phyloP scores from a whole-genome alignment of 1,140 invertebrate genomes.

The Bombus difficillimus region DNA sequence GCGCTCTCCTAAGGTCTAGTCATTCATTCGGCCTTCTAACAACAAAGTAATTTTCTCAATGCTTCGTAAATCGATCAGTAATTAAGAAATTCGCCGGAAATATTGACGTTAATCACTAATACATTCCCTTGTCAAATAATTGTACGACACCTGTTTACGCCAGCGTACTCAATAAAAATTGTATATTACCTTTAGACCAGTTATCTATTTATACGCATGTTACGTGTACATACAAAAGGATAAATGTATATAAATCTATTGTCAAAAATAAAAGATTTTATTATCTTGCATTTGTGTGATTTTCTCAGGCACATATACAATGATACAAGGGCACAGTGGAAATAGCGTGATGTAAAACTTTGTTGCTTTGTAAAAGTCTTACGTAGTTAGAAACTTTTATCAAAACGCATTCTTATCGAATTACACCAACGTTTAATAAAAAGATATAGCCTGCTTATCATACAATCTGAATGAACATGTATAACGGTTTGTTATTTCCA shows the following conservation, averaged over 20 bases:
- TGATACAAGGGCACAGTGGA: too few relatives aligned
- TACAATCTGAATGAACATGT: background rate
- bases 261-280: constrained; percentile 13
- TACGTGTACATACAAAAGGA: constrained; percentile 1
- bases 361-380: background rate
- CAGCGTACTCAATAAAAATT: background rate
- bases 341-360: background rate
- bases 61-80: background rate
- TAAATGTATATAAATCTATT: constrained; percentile 15
- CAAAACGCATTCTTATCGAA: constrained; percentile 1
- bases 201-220: constrained; percentile 9
- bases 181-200: background rate
- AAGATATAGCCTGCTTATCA: background rate
- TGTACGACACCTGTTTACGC: too few relatives aligned
- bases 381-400: constrained; percentile 1
- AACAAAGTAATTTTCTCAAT: background rate
- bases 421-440: background rate
- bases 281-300: background rate
- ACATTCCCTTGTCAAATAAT: background rate
- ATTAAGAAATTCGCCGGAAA: background rate
- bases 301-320: background rate
- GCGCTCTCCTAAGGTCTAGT: constrained; percentile 11
- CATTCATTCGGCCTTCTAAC: constrained; percentile 19
- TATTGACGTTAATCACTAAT: background rate
- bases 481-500: too few relatives aligned